These are phyloP conservation scores for Drosophila lacertosa DNA, from an alignment of 1,140 invertebrate species.

Conservation along the genomic window DNA sequence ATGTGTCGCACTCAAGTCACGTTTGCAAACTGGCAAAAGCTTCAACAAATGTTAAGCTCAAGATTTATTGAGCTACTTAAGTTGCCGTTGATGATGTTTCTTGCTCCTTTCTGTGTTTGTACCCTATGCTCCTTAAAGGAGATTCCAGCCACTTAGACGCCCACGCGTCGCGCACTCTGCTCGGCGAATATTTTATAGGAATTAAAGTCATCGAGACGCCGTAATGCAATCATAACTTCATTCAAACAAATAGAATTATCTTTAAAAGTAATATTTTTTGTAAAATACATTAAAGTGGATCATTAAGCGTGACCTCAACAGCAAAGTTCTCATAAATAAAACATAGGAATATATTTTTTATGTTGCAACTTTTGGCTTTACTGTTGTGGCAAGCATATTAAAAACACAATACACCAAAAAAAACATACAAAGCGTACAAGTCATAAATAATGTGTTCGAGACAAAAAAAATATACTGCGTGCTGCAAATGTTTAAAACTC, in stretches of 20 bases:
- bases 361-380: slow-evolving; percentile 38
- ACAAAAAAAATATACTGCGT: slow-evolving; percentile 55
- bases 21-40: slow-evolving; percentile 66
- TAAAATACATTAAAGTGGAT: slow-evolving; percentile 30
- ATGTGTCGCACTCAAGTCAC: slow-evolving; percentile 75
- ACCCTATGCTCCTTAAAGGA: neutral
- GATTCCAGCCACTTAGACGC: slow-evolving; percentile 20
- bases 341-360: slow-evolving; percentile 42
- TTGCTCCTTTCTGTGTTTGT: slow-evolving; percentile 1
- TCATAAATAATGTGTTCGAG: slow-evolving; percentile 74
- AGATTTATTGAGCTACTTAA: slow-evolving; percentile 81
- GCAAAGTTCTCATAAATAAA: slow-evolving; percentile 47
- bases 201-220: slow-evolving; percentile 22
- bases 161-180: slow-evolving; percentile 21
- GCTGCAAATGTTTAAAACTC: slow-evolving; percentile 63
- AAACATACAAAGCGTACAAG: slow-evolving; percentile 47
- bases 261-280: slow-evolving; percentile 14
- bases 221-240: slow-evolving; percentile 23
- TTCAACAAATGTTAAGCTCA: slow-evolving; percentile 78
- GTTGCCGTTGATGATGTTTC: slow-evolving; percentile 70
- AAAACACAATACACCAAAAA: slow-evolving; percentile 4
- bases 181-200: slow-evolving; percentile 27
- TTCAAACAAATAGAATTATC: slow-evolving; percentile 13
- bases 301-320: slow-evolving; percentile 23
- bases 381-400: slow-evolving; percentile 21